A percentile compares a stretch with the other conserved stretches of the same genome.
These are phyloP conservation scores for Drosophila nr. fundita DNA, from an alignment of 2,888 invertebrate genomes.

Conservation along the genomic window DNA sequence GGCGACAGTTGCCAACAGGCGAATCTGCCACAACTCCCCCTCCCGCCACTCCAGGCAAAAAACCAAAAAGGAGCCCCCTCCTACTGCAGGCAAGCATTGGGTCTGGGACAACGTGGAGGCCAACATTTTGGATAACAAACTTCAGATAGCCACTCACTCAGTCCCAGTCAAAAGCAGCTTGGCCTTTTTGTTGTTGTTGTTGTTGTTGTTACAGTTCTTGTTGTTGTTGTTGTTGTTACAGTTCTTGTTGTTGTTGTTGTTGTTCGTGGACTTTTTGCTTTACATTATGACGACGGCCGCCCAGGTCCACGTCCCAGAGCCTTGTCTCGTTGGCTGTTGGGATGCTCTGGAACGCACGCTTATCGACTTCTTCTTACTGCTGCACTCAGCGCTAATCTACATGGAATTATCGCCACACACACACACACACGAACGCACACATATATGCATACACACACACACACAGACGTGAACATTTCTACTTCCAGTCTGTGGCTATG, in stretches of 20 bases:
- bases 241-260: constrained; percentile 17
- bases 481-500: constrained; percentile 12
- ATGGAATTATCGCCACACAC: constrained; percentile 71
- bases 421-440: constrained; percentile 12
- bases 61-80: not conserved
- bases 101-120: constrained; percentile 44
- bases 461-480: constrained; percentile 4
- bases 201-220: constrained; percentile 18
- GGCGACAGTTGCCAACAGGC: constrained; percentile 60
- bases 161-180: constrained; percentile 49
- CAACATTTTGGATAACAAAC: constrained; percentile 79
- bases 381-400: constrained; percentile 79
- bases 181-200: constrained; percentile 43
- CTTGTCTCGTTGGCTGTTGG: constrained; percentile 16
- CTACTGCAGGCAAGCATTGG: constrained; percentile 16
- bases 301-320: constrained; percentile 46
- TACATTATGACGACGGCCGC: constrained; percentile 62
- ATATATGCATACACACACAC: not conserved
- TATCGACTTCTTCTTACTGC: constrained; percentile 74
- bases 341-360: constrained; percentile 67
- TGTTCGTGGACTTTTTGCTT: constrained; percentile 41
- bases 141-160: constrained; percentile 70
- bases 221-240: constrained; percentile 17
- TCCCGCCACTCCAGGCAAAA: not conserved
- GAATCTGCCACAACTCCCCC: constrained; percentile 29